Evolutionary conservation across 2,113 vertebrate species (phyloP), one percentile per base, ranked within the genome.

Genomic region (Hyperoodon ampullatus): DNA sequence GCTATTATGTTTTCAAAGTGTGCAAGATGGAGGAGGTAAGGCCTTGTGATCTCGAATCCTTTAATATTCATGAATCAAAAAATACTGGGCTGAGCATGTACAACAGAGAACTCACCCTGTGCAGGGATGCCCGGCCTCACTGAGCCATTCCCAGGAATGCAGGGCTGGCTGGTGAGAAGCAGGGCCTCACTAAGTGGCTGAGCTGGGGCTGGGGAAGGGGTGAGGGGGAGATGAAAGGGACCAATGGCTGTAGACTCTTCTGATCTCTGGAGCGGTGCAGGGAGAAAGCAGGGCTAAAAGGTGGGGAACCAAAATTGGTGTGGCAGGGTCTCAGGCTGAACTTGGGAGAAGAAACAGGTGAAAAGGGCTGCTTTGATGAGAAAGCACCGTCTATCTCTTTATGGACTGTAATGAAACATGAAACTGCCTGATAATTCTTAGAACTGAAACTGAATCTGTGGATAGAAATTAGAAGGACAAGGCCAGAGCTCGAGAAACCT

Each of bases 1-100:
- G 77, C 80, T 63, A 92, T 60, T 95, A 60, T 90, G 88, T 75
- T 87, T 95, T 92, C 70, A 93, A 75, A 96, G 85, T 44, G 61
- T 65, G 50, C n/a, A 82, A 85, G 89, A 87, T 70, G 55, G 74
- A 93, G 78, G 93, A 94, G 78, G 93, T 39, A 88, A 47, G 85
- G 86, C 35, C 83, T 66, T 88, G 75, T 96, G 92, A 92, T 78
- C 35, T 92, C 93, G 82, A 84, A 42, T 77, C 84, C 55, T 80
- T 96, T 92, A 80, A 95, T 90, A 95, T 55, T 94, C 61, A 88
- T 78, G 85, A 96, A 74, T 74, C 35, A 58, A 72, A 90, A 95
- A 42, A 33, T 24, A 75, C 2, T 39, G 19, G 18, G 35, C 80
- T 53, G 70, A 89, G 35, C 30, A 47, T 26, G 58, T 26, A 81